phyloP scores from a whole-genome alignment of 2,113 vertebrate genomes.

The Entomyzon cyanotis region DNA sequence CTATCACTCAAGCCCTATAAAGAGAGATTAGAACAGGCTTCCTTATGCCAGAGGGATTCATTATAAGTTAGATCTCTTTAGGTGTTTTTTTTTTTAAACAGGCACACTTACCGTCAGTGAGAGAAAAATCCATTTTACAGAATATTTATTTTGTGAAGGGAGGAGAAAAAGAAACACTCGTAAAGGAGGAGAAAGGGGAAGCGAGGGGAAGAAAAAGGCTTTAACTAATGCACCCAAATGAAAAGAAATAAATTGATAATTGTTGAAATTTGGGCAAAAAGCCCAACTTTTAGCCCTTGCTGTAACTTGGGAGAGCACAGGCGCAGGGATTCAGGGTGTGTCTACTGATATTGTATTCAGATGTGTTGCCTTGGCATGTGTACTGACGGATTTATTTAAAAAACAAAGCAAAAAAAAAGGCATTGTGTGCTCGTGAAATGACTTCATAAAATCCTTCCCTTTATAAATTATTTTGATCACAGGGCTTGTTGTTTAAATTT shows the following conservation, averaged over 20 bases:
- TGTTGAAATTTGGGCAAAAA: constrained; percentile 48
- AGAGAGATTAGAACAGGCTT: constrained; percentile 73
- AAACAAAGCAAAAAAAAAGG: constrained; percentile 78
- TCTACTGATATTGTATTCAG: constrained; percentile 84
- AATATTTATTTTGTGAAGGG: background rate
- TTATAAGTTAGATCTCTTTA: constrained; percentile 66
- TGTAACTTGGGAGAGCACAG: constrained; percentile 65
- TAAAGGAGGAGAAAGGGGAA: background rate
- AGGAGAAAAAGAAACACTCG: background rate
- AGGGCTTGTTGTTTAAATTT: constrained; percentile 79
- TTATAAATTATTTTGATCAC: constrained; percentile 85
- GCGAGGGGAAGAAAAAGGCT: background rate
- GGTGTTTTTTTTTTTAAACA: constrained; percentile 54
- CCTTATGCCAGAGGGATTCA: constrained; percentile 69
- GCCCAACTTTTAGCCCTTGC: constrained; percentile 47
- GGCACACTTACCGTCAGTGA: background rate
- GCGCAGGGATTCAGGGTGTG: constrained; percentile 75
- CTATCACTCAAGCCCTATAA: constrained; percentile 75
- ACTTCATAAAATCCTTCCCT: constrained; percentile 82
- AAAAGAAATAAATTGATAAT: constrained; percentile 44
- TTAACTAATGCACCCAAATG: background rate
- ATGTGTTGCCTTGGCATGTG: constrained; percentile 81
- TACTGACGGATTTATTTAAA: constrained; percentile 81
- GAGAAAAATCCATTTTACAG: constrained; percentile 54
- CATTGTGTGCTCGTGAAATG: constrained; percentile 80